Evolutionary conservation across 2,113 vertebrate genomes (phyloP), one percentile per base, ranked within the genome.

Genomic region (Ceyx cyanopectus): DNA sequence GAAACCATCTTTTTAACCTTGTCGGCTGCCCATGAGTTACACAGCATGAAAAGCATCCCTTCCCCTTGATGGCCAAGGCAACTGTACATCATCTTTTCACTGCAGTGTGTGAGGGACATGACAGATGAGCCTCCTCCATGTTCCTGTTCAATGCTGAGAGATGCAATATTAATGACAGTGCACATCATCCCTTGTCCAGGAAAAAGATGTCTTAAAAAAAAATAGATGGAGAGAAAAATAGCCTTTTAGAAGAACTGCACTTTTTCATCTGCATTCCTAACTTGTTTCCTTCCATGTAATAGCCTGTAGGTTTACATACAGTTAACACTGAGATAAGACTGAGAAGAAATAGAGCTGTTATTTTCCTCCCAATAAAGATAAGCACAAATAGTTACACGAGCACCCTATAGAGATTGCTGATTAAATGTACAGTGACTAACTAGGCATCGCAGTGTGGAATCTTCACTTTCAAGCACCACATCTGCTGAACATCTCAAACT

Each of bases 1-100:
- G 62, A 87, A 91, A 76, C 41, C 50, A 34, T 46, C 41, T 81
- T 93, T 93, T 93, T 94, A 95, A 91, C 78, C 77, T 94, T 95
- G 89, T 90, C 90, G 73, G 69, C 54, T 91, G 77, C 68, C 88
- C 61, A 13, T 88, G 83, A 92, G 45, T 86, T 94, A 78, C 32
- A 50, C 45, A 76, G 41, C 58, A 66, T 37, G 81, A 90, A 95
- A 72, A 75, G 32, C 46, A 61, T 83, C 78, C 53, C 29, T 65
- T 83, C 34, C 14, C 41, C 69, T 79, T 75, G 80, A 73, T 73
- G 91, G 81, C 68, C 90, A 87, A 88, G 40, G 80, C 56, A 89
- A 72, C 32, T 22, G 34, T 89, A 78, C 50, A 87, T 85, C 66
- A 90, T 60, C 46, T 78, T 84, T 92, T 68, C 45, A 72, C 26